These are phyloP conservation scores for Pantala flavescens DNA, from an alignment of 1,140 invertebrate genomes.

Conservation along the genomic window DNA sequence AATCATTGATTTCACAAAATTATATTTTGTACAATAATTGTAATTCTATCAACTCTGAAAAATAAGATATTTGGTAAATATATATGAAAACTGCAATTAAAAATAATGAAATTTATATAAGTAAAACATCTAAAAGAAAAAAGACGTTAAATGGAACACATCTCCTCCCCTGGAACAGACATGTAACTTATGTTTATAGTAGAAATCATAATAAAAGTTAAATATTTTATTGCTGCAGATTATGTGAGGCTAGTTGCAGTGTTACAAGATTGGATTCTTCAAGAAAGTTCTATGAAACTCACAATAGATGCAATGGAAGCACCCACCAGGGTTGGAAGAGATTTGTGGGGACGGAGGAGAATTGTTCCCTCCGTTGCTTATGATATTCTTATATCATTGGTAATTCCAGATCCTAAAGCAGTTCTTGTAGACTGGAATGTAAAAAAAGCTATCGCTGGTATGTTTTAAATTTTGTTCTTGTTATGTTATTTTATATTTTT, in stretches of 20 bases:
- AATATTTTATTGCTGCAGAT: constrained; percentile 24
- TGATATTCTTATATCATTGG: constrained; percentile 62
- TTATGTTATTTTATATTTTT: background rate
- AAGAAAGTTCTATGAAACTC: constrained; percentile 32
- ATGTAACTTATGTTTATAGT: too few relatives aligned
- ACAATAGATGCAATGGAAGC: constrained; percentile 34
- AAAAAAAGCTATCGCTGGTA: constrained; percentile 46
- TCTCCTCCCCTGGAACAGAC: too few relatives aligned
- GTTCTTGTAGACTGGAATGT: constrained; percentile 58
- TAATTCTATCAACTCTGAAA: too few relatives aligned
- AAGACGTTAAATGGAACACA: too few relatives aligned
- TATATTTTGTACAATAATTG: too few relatives aligned
- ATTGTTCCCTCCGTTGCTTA: constrained; percentile 48
- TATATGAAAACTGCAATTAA: too few relatives aligned
- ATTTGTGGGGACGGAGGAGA: constrained; percentile 35
- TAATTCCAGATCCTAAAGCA: constrained; percentile 63
- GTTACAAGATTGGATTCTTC: constrained; percentile 34
- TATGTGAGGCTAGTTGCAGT: constrained; percentile 30
- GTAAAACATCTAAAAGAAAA: too few relatives aligned
- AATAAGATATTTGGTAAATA: too few relatives aligned
- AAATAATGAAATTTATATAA: too few relatives aligned
- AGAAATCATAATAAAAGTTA: background rate
- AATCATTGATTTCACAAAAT: too few relatives aligned
- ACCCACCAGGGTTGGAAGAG: constrained; percentile 34
- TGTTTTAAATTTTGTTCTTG: constrained; percentile 16